A percentile compares a stretch with the other conserved stretches of the same genome.
These are phyloP conservation scores for Tragelaphus scriptus DNA, from an alignment of 2,113 vertebrate species.

Conservation along the genomic window DNA sequence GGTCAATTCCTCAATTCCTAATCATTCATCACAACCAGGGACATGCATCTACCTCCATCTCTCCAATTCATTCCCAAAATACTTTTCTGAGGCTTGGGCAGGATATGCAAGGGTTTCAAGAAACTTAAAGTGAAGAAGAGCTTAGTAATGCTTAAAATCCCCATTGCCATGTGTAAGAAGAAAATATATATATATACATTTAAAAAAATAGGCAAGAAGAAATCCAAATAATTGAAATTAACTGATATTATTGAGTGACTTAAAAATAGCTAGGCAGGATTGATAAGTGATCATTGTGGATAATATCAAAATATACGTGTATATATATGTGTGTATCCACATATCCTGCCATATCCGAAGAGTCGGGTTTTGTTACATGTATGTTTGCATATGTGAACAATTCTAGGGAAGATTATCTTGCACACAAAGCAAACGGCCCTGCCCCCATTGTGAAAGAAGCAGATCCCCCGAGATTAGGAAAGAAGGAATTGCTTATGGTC, in stretches of 20 bases:
- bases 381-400: constrained; percentile 70
- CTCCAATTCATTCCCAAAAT: constrained; percentile 56
- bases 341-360: background rate
- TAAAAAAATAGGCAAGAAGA: background rate
- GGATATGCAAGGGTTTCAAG: background rate
- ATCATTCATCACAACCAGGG: background rate
- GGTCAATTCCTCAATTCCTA: constrained; percentile 58
- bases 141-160: background rate
- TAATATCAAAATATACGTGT: background rate
- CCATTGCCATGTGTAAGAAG: background rate
- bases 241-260: background rate
- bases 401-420: constrained; percentile 80
- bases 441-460: constrained; percentile 79
- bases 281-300: background rate
- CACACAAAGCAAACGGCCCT: constrained; percentile 79
- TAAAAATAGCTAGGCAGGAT: background rate
- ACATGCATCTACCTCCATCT: constrained; percentile 29
- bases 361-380: background rate
- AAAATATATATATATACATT: background rate
- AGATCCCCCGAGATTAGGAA: constrained; percentile 77
- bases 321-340: background rate
- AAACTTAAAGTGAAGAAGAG: background rate
- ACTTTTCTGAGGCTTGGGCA: background rate
- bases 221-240: background rate
- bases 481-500: constrained; percentile 84